A percentile compares a stretch with the other conserved stretches of the same genome.
These are phyloP conservation scores for Orius laevigatus DNA, from an alignment of 1,140 invertebrate genomes.

Conservation along the genomic window DNA sequence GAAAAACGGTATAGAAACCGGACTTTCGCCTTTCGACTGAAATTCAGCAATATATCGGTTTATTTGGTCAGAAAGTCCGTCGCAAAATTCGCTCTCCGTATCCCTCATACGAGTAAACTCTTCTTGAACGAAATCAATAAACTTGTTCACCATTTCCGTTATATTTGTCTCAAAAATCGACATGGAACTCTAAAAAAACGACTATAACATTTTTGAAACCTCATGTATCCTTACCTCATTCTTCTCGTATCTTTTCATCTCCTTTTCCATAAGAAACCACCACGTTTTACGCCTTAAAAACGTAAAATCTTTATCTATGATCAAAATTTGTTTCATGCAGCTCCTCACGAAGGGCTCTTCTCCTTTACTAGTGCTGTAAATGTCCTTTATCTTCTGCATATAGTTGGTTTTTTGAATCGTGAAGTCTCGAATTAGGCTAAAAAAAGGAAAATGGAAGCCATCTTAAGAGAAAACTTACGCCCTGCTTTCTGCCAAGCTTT, in stretches of 20 bases:
- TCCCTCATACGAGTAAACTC: constrained; percentile 3
- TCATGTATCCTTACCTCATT: background rate
- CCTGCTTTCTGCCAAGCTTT: too few relatives aligned
- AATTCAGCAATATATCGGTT: constrained; percentile 1
- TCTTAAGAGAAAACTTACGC: too few relatives aligned
- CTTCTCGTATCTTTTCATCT: constrained; percentile 2
- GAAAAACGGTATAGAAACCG: too few relatives aligned
- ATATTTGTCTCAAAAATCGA: background rate
- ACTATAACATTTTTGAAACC: background rate
- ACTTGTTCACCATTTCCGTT: constrained; percentile 1
- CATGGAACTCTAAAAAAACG: background rate
- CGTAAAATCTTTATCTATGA: constrained; percentile 5
- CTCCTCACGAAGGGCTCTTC: too few relatives aligned
- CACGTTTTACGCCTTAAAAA: constrained; percentile 3
- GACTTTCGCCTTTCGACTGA: background rate
- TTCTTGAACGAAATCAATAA: background rate
- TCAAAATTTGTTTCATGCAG: constrained; percentile 1
- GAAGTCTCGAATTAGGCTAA: too few relatives aligned
- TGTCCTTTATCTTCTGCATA: too few relatives aligned
- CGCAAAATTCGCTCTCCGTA: constrained; percentile 2
- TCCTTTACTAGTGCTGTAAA: too few relatives aligned
- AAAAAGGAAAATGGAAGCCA: too few relatives aligned
- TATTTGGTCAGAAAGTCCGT: background rate
- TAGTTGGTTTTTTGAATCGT: too few relatives aligned
- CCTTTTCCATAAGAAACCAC: constrained; percentile 6